Percentiles rank a stretch among this genome's conserved stretches.
phyloP scores from a whole-genome alignment of 2,888 invertebrate genomes.

The Epinotia nisella region DNA sequence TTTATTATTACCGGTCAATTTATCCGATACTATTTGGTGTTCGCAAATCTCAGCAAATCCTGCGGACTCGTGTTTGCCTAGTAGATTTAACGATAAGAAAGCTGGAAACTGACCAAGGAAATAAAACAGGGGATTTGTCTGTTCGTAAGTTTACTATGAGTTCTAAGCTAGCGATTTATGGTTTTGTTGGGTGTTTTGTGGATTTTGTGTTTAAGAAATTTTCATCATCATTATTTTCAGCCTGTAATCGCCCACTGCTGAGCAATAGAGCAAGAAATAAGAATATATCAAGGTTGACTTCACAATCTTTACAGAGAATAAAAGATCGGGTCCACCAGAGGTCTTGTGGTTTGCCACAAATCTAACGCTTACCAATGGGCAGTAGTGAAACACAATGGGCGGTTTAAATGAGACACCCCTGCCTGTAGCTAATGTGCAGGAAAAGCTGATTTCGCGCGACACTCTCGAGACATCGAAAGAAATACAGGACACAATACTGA shows the following conservation, averaged over 20 bases:
- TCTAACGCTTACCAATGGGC: constrained; percentile 52
- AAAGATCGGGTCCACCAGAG: constrained; percentile 37
- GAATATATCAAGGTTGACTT: no score
- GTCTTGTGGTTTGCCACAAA: constrained; percentile 50
- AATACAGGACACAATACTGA: constrained; percentile 8
- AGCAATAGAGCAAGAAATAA: no score
- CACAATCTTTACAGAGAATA: background rate
- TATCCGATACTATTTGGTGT: constrained; percentile 72
- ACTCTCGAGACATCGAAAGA: constrained; percentile 48
- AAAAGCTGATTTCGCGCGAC: constrained; percentile 73
- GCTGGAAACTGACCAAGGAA: constrained; percentile 65
- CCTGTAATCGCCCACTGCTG: no score
- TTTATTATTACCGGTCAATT: constrained; percentile 85
- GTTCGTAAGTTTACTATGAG: constrained; percentile 48
- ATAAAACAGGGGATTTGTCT: constrained; percentile 70
- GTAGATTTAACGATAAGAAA: constrained; percentile 76
- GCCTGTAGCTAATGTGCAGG: constrained; percentile 83
- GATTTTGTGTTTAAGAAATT: background rate
- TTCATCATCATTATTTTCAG: no score
- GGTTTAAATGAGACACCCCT: constrained; percentile 76
- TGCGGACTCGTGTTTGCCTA: constrained; percentile 71
- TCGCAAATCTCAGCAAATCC: constrained; percentile 79
- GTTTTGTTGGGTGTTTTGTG: constrained; percentile 6
- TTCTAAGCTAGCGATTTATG: constrained; percentile 45
- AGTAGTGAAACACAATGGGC: constrained; percentile 71